Percentiles rank a stretch among this genome's conserved stretches.
Conservation (phyloP, 2,113 vertebrate genomes). For the Prolemur simus region DNA sequence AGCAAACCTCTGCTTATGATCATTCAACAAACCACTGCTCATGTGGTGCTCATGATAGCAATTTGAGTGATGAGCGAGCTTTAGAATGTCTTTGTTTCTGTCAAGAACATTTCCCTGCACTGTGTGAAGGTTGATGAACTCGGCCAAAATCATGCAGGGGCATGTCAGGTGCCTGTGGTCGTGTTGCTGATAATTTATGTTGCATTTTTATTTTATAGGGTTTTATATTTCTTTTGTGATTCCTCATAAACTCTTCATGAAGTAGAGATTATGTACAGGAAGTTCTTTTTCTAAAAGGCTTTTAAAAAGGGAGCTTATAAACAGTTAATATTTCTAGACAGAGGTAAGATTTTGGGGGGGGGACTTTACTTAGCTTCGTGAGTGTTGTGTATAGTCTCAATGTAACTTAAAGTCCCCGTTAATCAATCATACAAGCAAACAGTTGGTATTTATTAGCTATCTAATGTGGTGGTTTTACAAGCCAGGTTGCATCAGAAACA, state of each 20-base stretch:
- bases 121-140: constrained; percentile 62
- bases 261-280: not conserved
- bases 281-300: constrained; percentile 5
- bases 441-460: not conserved
- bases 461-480: not conserved
- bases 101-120: constrained; percentile 49
- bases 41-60: constrained; percentile 72
- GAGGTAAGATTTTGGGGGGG: not conserved
- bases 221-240: constrained; percentile 23
- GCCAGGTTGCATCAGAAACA: not conserved
- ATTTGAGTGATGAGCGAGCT: constrained; percentile 56
- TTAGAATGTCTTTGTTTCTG: constrained; percentile 48
- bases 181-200: constrained; percentile 54
- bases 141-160: not conserved
- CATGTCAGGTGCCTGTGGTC: not conserved
- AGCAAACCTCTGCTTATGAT: constrained; percentile 64
- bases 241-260: constrained; percentile 44
- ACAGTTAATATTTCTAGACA: constrained; percentile 12
- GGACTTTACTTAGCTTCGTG: not conserved
- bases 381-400: not conserved
- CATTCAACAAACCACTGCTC: constrained; percentile 72
- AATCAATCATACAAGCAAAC: not conserved
- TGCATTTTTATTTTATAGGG: constrained; percentile 35
- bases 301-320: not conserved
- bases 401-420: not conserved